These are phyloP conservation scores for Etheostoma nigrum DNA, from an alignment of 2,797 vertebrate genomes.

Conservation along the genomic window DNA sequence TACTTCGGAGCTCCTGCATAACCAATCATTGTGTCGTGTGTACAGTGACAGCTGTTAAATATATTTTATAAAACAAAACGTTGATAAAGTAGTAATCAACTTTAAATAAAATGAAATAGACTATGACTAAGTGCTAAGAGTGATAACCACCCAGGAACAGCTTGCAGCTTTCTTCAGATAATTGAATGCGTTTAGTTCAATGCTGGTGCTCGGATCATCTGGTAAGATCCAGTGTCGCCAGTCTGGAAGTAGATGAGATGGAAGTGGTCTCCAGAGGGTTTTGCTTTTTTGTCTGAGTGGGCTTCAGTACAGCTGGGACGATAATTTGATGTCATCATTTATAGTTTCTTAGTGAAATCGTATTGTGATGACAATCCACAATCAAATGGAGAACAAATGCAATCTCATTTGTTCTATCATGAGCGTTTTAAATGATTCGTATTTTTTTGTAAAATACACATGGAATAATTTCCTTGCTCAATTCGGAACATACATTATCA, in stretches of 20 bases:
- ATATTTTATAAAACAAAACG: slow-evolving; percentile 31
- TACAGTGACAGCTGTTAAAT: slow-evolving; percentile 43
- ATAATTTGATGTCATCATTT: not conserved
- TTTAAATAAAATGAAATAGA: slow-evolving; percentile 53
- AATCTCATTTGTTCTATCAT: not conserved
- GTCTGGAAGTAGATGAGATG: not conserved
- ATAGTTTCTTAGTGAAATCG: not conserved
- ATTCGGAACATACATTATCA: not conserved
- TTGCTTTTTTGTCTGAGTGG: slow-evolving; percentile 16
- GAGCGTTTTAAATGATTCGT: not conserved
- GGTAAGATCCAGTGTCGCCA: not conserved
- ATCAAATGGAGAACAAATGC: not conserved
- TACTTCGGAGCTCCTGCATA: slow-evolving; percentile 15
- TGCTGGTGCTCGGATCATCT: slow-evolving; percentile 9
- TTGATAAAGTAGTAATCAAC: slow-evolving; percentile 57
- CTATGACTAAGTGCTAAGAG: slow-evolving; percentile 34
- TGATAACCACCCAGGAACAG: slow-evolving; percentile 30
- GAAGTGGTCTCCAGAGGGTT: slow-evolving; percentile 19
- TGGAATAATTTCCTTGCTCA: not conserved
- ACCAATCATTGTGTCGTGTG: slow-evolving; percentile 31
- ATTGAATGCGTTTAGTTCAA: not conserved
- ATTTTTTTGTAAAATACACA: not conserved
- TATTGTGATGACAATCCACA: not conserved
- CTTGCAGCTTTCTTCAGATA: slow-evolving; percentile 12
- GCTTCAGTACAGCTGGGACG: not conserved